Percentiles rank a stretch among this genome's conserved stretches.
These are phyloP conservation scores for Aporophyla nigra DNA, from an alignment of 2,888 invertebrate species.

Conservation along the genomic window DNA sequence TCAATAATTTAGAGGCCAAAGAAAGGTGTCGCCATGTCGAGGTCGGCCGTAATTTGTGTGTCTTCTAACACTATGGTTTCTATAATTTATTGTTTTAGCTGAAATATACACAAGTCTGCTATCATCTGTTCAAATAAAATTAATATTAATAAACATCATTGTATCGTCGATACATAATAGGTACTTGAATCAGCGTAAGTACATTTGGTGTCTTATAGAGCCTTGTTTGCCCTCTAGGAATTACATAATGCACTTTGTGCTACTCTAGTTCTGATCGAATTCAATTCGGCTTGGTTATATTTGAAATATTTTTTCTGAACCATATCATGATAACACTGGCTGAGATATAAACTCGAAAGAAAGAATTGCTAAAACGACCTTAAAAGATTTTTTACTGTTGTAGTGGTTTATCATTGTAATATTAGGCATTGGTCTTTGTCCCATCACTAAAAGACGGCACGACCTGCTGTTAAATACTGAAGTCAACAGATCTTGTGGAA, in stretches of 20 bases:
- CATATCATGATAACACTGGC: slow-evolving; percentile 15
- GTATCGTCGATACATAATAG: slow-evolving; percentile 6
- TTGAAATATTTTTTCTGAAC: slow-evolving; percentile 11
- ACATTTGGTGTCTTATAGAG: slow-evolving; percentile 17
- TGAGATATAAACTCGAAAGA: not conserved
- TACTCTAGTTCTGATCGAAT: slow-evolving; percentile 28
- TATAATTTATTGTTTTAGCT: slow-evolving; percentile 41
- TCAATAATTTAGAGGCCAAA: slow-evolving; percentile 70
- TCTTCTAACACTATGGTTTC: slow-evolving; percentile 44
- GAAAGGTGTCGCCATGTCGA: slow-evolving; percentile 65
- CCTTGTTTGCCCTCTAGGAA: slow-evolving; percentile 26
- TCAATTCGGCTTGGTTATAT: not conserved
- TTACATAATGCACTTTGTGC: slow-evolving; percentile 44
- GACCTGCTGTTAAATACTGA: slow-evolving; percentile 37
- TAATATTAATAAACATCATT: slow-evolving; percentile 1
- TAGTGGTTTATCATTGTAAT: slow-evolving; percentile 6
- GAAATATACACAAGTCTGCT: slow-evolving; percentile 12
- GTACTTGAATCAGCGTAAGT: slow-evolving; percentile 19
- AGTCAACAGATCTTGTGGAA: slow-evolving; percentile 52
- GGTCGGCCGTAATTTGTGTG: slow-evolving; percentile 49
- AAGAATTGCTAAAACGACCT: slow-evolving; percentile 5
- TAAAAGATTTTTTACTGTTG: not conserved
- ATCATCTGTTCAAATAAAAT: slow-evolving; percentile 18
- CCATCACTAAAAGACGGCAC: slow-evolving; percentile 3
- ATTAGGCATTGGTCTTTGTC: not conserved